Percentiles rank a stretch among this genome's conserved stretches.
These are phyloP conservation scores for Tubulanus polymorphus DNA, from an alignment of 2,888 invertebrate species.

Conservation along the genomic window DNA sequence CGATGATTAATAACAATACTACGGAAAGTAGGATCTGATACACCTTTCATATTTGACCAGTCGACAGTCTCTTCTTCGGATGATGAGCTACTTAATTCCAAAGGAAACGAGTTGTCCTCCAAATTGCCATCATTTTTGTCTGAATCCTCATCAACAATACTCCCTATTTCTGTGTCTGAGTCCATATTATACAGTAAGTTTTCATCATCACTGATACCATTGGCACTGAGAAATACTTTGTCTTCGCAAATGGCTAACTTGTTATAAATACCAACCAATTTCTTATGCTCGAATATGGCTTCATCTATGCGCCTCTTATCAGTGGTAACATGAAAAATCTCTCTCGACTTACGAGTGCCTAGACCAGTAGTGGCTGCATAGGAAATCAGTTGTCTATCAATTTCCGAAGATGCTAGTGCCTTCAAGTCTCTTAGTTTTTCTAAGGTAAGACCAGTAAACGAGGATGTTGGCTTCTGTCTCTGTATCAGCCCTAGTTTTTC, in stretches of 20 bases:
- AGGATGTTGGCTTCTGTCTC: neutral
- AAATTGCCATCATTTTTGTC: neutral
- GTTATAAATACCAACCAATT: too few species aligned
- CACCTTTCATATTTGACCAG: neutral
- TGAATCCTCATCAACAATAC: neutral
- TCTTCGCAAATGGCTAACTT: neutral
- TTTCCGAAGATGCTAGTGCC: neutral
- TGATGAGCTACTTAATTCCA: neutral
- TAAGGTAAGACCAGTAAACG: neutral
- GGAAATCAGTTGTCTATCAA: neutral
- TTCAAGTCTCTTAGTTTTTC: neutral
- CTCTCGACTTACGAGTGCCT: too few species aligned
- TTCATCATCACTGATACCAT: neutral
- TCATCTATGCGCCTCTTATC: too few species aligned
- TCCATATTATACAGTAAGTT: neutral
- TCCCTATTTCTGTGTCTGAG: neutral
- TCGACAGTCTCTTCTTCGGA: neutral
- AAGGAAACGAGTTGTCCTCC: neutral
- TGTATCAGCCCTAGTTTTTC: neutral
- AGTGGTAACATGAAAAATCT: too few species aligned
- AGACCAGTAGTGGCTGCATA: neutral
- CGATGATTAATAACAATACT: neutral
- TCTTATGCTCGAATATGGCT: too few species aligned
- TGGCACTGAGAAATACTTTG: neutral
- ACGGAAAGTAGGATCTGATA: neutral